Evolutionary conservation across 1,140 invertebrate species (phyloP).

Genomic region (Atta texana): DNA sequence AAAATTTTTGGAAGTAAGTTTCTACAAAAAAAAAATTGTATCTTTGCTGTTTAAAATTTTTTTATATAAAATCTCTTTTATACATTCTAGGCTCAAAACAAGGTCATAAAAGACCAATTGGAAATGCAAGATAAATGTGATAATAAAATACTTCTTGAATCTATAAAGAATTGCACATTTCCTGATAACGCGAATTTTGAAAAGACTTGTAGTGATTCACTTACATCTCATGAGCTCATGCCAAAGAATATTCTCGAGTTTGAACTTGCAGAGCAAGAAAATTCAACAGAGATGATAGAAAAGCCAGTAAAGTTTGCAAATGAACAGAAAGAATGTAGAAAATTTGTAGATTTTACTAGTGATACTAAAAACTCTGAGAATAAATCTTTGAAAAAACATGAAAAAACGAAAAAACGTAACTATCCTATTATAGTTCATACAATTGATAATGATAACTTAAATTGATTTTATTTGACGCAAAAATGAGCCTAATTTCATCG

Average conservation of each 20-base stretch:
- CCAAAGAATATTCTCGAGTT: not conserved
- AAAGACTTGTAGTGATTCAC: not conserved
- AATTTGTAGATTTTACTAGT: conserved; percentile 80
- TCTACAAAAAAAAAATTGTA: not conserved
- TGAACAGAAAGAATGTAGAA: conserved; percentile 21
- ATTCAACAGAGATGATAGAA: not conserved
- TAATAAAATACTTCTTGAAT: not conserved
- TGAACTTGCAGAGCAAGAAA: not conserved
- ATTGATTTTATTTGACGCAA: too few relatives aligned
- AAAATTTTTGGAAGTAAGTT: conserved; percentile 70
- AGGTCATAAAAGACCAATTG: conserved; percentile 56
- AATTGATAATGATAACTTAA: not conserved
- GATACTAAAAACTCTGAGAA: conserved; percentile 82
- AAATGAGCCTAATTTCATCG: too few relatives aligned
- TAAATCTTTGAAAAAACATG: conserved; percentile 37
- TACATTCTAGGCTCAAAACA: conserved; percentile 58
- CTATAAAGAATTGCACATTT: not conserved
- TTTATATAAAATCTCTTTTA: not conserved
- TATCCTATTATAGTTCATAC: conserved; percentile 27
- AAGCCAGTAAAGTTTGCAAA: not conserved
- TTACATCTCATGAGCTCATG: not conserved
- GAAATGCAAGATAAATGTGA: conserved; percentile 53
- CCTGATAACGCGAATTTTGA: not conserved
- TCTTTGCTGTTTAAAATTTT: not conserved
- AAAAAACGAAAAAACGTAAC: not conserved